These are phyloP conservation scores for Lasioglossum zephyrum DNA, from an alignment of 2,888 invertebrate species.

Conservation along the genomic window DNA sequence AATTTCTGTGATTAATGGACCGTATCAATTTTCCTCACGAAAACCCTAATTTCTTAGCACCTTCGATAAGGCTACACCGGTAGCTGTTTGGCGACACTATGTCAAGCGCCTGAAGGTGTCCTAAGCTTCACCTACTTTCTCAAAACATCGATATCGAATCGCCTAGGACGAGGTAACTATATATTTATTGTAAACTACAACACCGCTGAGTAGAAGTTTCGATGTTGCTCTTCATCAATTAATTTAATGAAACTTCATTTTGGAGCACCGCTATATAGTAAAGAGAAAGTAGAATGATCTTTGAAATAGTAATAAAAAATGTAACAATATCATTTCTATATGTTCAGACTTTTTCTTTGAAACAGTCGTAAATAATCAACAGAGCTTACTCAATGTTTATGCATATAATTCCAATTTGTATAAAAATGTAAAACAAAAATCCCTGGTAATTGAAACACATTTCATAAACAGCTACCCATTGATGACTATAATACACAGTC, in stretches of 20 bases:
- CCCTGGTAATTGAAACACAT: not conserved
- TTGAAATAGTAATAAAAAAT: not conserved
- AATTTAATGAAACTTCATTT: not conserved
- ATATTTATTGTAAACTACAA: not conserved
- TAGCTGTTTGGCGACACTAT: not conserved
- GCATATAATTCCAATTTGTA: not conserved
- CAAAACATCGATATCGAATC: constrained; percentile 5
- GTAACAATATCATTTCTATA: not conserved
- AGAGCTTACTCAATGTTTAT: not conserved
- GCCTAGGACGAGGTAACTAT: not conserved
- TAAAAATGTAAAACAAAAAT: not conserved
- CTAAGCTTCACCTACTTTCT: constrained; percentile 9
- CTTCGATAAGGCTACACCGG: not conserved
- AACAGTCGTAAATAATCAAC: not conserved
- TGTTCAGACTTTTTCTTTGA: not conserved
- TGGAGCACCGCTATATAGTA: not conserved
- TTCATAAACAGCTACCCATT: not conserved
- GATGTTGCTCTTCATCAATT: not conserved
- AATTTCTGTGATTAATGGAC: not conserved
- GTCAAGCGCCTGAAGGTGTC: constrained; percentile 11
- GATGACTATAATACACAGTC: not conserved
- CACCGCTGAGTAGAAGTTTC: not conserved
- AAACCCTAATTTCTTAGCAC: not conserved
- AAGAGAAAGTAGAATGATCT: not conserved
- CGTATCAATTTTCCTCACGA: not conserved